Evolutionary conservation across 1,140 invertebrate species (phyloP), one percentile per base, ranked within the genome.

Genomic region (Drosophila nebulosa): DNA sequence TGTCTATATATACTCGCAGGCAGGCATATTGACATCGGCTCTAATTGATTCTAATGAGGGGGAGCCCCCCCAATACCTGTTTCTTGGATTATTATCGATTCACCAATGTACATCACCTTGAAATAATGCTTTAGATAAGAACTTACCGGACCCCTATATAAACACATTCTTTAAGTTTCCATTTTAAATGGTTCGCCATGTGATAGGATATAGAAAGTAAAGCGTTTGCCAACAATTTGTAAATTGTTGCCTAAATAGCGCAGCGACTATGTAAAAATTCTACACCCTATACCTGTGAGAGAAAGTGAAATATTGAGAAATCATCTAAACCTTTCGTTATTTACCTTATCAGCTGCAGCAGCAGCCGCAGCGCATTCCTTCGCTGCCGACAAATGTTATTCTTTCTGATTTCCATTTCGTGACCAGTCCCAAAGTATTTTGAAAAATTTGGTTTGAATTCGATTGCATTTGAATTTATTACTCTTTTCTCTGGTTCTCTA

Each of bases 381-480:
- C 35, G 26, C 55, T 60, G 21, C 12, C 32, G 14, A 10, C 51
- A 21, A 39, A 50, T 57, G 22, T 59, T 22, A 42, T 74, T 74
- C 50, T 12, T 32, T 32, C 27, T 12, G 73, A 65, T 70, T 76
- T 76, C 73, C 74, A 76, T 76, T 76, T 76, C 73, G 59, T 70
- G 27, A 27, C 24, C 14, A 35, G 60, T 18, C 26, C 21, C 1
- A 42, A 39, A 58, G 51, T 18, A 65, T 12, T 12, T 32, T 32
- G 10, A n/a, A 24, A 16, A 36, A 51, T 69, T 18, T 30, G 18
- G 6, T 46, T 46, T 7, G 9, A 9, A 46, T 46, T 18, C 16
- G 9, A 46, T 18, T 46, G 16, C 39, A 46, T 46, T 21, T 18
- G 39, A 46, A 5, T 46, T 18, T 46, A 7, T 46, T 1, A 7